phyloP scores from a whole-genome alignment of 2,888 invertebrate genomes.

The Rosalia funebris region DNA sequence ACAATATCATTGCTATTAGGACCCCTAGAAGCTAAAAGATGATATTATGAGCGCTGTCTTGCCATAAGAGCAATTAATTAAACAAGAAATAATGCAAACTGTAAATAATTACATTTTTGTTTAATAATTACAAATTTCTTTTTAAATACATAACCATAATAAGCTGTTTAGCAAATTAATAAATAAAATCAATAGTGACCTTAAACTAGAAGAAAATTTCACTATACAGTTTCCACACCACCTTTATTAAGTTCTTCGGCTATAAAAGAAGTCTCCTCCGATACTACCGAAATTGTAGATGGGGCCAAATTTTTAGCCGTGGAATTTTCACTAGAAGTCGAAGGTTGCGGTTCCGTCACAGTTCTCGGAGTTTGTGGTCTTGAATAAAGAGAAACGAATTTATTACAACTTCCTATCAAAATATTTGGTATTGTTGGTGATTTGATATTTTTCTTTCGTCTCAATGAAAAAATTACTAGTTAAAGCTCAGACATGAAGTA shows the following conservation, averaged over 20 bases:
- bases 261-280: slow-evolving; percentile 85
- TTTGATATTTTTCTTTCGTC: no score
- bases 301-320: slow-evolving; percentile 42
- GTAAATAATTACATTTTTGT: not conserved
- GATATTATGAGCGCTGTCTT: no score
- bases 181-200: slow-evolving; percentile 10
- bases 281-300: slow-evolving; percentile 53
- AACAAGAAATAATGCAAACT: not conserved
- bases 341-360: slow-evolving; percentile 42
- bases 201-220: not conserved
- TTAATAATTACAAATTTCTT: slow-evolving; percentile 25
- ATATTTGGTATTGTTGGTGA: no score
- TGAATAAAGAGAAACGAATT: slow-evolving; percentile 8
- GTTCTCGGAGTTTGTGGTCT: slow-evolving; percentile 62
- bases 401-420: no score
- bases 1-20: no score
- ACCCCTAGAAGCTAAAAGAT: no score
- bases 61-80: no score
- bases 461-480: no score
- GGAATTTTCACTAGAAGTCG: slow-evolving; percentile 31
- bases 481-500: no score
- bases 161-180: slow-evolving; percentile 19
- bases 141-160: slow-evolving; percentile 15
- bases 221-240: slow-evolving; percentile 66
- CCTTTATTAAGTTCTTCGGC: slow-evolving; percentile 67